phyloP scores from a whole-genome alignment of 2,797 vertebrate genomes.

The Nasua narica region DNA sequence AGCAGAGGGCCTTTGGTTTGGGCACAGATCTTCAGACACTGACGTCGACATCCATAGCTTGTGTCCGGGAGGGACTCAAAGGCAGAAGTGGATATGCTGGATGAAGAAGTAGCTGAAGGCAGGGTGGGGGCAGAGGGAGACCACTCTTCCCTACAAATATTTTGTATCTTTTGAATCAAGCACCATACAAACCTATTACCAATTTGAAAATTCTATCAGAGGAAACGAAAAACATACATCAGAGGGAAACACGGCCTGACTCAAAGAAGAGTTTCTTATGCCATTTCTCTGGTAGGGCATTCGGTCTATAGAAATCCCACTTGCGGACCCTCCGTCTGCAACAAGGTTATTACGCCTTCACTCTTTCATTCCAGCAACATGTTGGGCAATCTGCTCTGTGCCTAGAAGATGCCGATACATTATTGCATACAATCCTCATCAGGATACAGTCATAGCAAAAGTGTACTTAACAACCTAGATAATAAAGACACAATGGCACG shows the following conservation, averaged over 20 bases:
- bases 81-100: background rate
- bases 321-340: background rate
- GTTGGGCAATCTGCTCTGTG: background rate
- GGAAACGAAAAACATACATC: conserved; percentile 6
- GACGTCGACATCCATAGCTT: background rate
- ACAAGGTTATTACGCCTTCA: background rate
- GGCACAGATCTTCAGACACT: background rate
- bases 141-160: background rate
- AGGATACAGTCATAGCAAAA: background rate
- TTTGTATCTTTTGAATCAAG: conserved; percentile 28
- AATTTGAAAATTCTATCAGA: background rate
- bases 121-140: background rate
- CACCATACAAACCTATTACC: background rate
- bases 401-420: background rate
- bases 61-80: background rate
- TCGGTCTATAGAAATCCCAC: background rate
- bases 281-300: background rate
- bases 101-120: background rate
- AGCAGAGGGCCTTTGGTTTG: background rate
- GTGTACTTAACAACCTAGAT: background rate
- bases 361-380: background rate
- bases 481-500: background rate
- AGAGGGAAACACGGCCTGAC: background rate
- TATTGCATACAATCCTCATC: background rate
- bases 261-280: background rate